Percentiles rank a stretch among this genome's conserved stretches.
Evolutionary conservation across 2,888 invertebrate genomes (phyloP).

Genomic region (Nomada ruficornis): DNA sequence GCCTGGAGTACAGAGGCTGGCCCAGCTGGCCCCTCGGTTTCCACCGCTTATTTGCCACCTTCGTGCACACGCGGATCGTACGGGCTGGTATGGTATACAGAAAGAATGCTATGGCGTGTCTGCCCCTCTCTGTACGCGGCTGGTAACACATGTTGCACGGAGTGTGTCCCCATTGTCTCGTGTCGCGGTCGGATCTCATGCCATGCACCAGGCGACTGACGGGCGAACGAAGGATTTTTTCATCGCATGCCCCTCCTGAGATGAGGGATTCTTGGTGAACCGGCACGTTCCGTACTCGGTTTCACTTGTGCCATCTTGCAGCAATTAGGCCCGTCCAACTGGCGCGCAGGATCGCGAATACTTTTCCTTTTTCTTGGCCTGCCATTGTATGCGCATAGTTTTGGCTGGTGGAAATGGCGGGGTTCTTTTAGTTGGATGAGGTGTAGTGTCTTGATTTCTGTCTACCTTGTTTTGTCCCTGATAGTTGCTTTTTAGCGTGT

Average conservation of each 20-base stretch:
- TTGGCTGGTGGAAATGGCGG: too few relatives aligned
- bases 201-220: conserved; percentile 50
- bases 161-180: conserved; percentile 61
- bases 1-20: conserved; percentile 1
- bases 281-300: conserved; percentile 15
- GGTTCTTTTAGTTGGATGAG: too few relatives aligned
- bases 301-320: conserved; percentile 1
- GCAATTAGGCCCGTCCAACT: conserved; percentile 29
- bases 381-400: too few relatives aligned
- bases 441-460: too few relatives aligned
- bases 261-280: conserved; percentile 19
- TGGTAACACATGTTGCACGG: conserved; percentile 68
- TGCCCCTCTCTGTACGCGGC: conserved; percentile 41
- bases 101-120: background rate
- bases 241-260: conserved; percentile 6
- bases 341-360: conserved; percentile 17
- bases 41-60: conserved; percentile 53
- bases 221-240: conserved; percentile 22
- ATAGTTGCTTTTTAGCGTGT: too few relatives aligned
- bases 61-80: conserved; percentile 37
- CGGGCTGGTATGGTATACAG: background rate
- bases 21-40: conserved; percentile 60
- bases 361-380: background rate
- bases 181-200: conserved; percentile 30
- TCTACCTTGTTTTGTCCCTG: too few relatives aligned